Percentiles rank a stretch among this genome's conserved stretches.
phyloP scores from a whole-genome alignment of 2,113 vertebrate species.

The Crocuta crocuta region DNA sequence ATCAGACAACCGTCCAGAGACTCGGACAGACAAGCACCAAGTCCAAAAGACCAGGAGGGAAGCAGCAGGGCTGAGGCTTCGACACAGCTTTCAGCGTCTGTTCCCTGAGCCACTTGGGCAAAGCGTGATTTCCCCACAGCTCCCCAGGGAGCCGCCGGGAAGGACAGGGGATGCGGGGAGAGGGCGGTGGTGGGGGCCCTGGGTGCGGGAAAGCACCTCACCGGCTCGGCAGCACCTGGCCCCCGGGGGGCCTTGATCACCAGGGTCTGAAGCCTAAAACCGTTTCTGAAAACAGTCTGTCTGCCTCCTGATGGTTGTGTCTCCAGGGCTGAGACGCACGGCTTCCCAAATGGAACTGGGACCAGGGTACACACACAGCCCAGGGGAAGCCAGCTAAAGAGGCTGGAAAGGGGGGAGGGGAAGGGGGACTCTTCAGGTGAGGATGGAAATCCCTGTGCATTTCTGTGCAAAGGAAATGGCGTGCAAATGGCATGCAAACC shows the following conservation, averaged over 20 bases:
- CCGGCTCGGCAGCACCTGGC: not conserved
- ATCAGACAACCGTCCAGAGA: not conserved
- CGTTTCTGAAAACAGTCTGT: not conserved
- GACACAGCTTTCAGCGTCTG: fast-evolving
- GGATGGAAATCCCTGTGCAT: not conserved
- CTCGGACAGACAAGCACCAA: not conserved
- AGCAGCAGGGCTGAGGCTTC: not conserved
- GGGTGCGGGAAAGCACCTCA: fast-evolving
- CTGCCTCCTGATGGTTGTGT: not conserved
- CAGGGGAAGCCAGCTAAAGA: not conserved
- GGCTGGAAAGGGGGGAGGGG: not conserved
- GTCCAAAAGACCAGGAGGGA: not conserved
- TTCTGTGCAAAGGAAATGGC: not conserved
- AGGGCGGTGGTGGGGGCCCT: fast-evolving
- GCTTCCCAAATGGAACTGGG: not conserved
- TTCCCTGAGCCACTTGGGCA: not conserved
- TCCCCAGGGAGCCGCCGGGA: not conserved
- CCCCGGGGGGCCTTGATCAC: not conserved
- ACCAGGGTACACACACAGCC: fast-evolving
- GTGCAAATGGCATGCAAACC: not conserved
- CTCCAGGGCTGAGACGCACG: not conserved
- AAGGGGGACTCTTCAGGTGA: not conserved
- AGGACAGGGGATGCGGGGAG: fast-evolving
- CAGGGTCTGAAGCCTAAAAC: not conserved
- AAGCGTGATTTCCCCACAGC: fast-evolving